Evolutionary conservation across 2,888 invertebrate species (phyloP).

Genomic region (Petrophora chlorosata): DNA sequence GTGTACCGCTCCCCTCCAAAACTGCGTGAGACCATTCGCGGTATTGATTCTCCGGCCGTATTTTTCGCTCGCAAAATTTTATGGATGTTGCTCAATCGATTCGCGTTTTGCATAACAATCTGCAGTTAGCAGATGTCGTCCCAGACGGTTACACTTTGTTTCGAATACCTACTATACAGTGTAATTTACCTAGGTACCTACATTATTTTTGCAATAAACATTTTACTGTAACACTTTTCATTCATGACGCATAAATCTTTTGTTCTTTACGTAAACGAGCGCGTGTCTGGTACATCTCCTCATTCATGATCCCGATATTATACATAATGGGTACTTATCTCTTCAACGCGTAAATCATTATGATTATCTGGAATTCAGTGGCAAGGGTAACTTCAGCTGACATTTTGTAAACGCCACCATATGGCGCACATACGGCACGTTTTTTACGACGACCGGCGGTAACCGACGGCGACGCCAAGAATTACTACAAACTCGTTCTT

Average conservation of each 20-base stretch:
- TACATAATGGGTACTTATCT: too few relatives aligned
- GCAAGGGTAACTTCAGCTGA: conserved; percentile 37
- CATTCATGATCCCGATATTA: too few relatives aligned
- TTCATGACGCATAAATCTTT: neutral
- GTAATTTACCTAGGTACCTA: too few relatives aligned
- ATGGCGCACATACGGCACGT: conserved; percentile 61
- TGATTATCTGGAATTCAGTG: conserved; percentile 24
- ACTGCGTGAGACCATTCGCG: conserved; percentile 36
- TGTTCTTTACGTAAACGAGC: neutral
- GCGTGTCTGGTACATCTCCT: too few relatives aligned
- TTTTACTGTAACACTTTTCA: too few relatives aligned
- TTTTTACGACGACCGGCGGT: too few relatives aligned
- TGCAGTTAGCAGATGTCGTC: too few relatives aligned
- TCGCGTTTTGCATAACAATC: conserved; percentile 38
- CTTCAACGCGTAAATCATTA: neutral
- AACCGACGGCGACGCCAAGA: conserved; percentile 42
- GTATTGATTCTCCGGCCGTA: conserved; percentile 48
- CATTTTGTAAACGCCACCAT: conserved; percentile 57
- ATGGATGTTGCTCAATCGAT: conserved; percentile 42
- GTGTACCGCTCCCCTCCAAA: conserved; percentile 57
- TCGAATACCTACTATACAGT: too few relatives aligned
- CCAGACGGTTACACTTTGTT: too few relatives aligned
- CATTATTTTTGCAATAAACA: too few relatives aligned
- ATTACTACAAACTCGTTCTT: conserved; percentile 54
- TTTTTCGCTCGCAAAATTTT: conserved; percentile 37